Conservation (phyloP, 2,113 vertebrate genomes). For the Anarhynchus alexandrinus region DNA sequence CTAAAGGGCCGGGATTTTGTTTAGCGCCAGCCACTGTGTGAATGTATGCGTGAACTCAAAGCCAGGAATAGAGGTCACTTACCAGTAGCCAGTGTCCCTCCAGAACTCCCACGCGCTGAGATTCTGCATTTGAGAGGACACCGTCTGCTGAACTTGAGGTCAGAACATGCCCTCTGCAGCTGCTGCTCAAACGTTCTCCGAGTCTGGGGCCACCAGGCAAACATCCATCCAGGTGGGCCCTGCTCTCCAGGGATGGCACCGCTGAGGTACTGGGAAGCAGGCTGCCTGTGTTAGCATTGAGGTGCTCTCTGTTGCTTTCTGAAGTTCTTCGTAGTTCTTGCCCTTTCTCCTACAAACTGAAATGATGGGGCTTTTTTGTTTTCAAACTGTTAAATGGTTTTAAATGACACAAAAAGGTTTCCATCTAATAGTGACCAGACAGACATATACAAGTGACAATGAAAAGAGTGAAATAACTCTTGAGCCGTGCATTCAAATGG, state of each 20-base stretch:
- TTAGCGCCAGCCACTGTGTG: not conserved
- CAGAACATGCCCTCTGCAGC: not conserved
- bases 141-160: not conserved
- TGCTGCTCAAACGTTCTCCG: not conserved
- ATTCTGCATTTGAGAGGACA: not conserved
- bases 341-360: not conserved
- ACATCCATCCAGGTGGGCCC: not conserved
- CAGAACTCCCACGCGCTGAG: not conserved
- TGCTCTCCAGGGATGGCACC: not conserved
- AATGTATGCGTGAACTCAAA: not conserved
- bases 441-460: not conserved
- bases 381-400: not conserved
- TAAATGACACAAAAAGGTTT: not conserved
- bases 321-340: not conserved
- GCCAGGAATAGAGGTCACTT: not conserved
- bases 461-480: not conserved
- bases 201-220: not conserved
- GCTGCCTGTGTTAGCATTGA: not conserved
- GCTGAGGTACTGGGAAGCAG: not conserved
- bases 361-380: not conserved
- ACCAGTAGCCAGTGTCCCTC: not conserved
- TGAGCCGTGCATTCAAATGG: not conserved
- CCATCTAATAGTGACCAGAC: not conserved
- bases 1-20: not conserved
- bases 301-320: not conserved